These are phyloP conservation scores for Microtus montanus DNA, from an alignment of 2,113 vertebrate genomes.

Conservation along the genomic window DNA sequence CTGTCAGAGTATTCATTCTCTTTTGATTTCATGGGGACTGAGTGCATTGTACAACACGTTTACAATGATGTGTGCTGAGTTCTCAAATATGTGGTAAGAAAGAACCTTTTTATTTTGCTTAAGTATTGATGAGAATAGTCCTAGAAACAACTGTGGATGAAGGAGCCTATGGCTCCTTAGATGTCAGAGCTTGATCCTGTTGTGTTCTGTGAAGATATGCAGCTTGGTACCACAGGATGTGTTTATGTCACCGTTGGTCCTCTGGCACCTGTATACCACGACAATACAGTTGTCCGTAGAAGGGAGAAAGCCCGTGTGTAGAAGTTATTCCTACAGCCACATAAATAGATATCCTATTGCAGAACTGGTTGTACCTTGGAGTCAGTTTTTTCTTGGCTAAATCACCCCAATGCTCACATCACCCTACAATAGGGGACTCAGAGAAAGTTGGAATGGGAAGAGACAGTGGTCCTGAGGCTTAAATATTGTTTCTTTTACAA, in stretches of 20 bases:
- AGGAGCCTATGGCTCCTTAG: background rate
- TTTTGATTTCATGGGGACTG: conserved; percentile 33
- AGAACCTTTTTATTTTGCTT: background rate
- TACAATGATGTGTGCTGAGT: background rate
- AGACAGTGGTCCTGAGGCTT: background rate
- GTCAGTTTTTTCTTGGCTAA: conserved; percentile 21
- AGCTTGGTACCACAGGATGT: background rate
- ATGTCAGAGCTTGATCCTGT: conserved; percentile 36
- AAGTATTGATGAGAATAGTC: background rate
- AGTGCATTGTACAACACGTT: background rate
- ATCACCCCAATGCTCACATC: background rate
- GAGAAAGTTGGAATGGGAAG: background rate
- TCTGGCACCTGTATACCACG: background rate
- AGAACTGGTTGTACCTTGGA: conserved; percentile 16
- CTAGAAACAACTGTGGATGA: too few species aligned
- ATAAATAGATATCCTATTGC: background rate
- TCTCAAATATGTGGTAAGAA: background rate
- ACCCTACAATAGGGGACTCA: background rate
- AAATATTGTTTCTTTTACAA: conserved; percentile 38
- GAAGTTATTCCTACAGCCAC: background rate
- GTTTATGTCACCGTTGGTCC: background rate
- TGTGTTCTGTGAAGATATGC: background rate
- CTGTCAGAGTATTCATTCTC: background rate
- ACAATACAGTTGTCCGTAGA: background rate
- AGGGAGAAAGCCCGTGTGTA: conserved; percentile 9